Evolutionary conservation across 2,113 vertebrate genomes (phyloP).

Genomic region (Narcine bancroftii): DNA sequence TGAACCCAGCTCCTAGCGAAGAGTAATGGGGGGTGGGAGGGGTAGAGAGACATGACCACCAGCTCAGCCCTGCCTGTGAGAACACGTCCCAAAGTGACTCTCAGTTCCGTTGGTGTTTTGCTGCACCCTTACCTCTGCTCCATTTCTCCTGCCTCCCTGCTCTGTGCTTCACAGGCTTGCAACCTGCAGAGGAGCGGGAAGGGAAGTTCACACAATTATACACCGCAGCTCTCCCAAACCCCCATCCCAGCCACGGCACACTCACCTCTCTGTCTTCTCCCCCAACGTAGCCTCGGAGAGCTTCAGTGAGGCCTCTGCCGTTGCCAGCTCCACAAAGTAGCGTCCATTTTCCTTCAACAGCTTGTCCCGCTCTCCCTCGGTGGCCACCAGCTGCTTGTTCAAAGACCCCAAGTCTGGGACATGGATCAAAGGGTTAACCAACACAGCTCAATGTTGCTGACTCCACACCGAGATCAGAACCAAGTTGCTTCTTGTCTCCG

Average conservation of each 20-base stretch:
- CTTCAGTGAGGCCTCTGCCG: slow-evolving; percentile 58
- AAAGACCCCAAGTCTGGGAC: slow-evolving; percentile 57
- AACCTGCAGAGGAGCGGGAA: neutral
- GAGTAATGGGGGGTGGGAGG: no score
- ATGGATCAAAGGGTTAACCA: neutral
- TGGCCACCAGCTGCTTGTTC: slow-evolving; percentile 52
- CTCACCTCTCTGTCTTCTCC: slow-evolving; percentile 55
- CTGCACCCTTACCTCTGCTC: neutral
- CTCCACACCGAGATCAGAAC: no score
- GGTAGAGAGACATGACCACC: no score
- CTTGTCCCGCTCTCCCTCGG: slow-evolving; percentile 50
- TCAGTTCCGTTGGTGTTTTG: neutral
- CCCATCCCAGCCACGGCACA: neutral
- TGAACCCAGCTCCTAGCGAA: no score
- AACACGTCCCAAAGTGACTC: neutral
- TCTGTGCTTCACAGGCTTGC: slow-evolving; percentile 1
- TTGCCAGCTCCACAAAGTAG: slow-evolving; percentile 58
- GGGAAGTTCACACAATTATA: neutral
- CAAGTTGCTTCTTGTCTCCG: no score
- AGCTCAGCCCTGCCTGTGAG: neutral
- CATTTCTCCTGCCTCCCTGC: neutral
- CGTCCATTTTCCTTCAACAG: slow-evolving; percentile 54
- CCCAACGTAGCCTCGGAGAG: slow-evolving; percentile 58
- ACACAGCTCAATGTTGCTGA: no score
- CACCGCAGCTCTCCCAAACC: no score